phyloP scores from a whole-genome alignment of 2,113 vertebrate genomes.

The Lamprologus lemairii region DNA sequence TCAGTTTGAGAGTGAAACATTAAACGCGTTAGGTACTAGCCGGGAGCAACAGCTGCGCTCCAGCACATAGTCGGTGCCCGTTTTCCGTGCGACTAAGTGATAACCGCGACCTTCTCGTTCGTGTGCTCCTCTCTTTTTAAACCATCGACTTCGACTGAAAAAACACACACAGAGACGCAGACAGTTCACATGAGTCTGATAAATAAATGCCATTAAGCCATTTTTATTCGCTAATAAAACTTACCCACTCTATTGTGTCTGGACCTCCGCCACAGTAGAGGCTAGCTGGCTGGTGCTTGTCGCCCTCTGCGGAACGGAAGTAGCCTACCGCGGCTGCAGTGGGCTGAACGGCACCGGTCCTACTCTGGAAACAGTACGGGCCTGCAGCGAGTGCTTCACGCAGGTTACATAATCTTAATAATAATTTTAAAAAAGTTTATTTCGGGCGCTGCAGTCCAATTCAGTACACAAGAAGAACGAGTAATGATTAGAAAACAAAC shows the following conservation, averaged over 20 bases:
- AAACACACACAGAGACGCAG: not conserved
- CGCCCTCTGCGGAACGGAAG: conserved; percentile 84
- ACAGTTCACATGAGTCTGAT: not conserved
- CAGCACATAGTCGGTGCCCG: conserved; percentile 48
- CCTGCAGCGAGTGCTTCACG: not conserved
- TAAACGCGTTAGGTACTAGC: not conserved
- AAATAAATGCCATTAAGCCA: not conserved
- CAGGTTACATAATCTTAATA: not conserved
- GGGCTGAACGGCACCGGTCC: conserved; percentile 35
- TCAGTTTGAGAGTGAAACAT: not conserved
- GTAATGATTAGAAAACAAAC: not conserved
- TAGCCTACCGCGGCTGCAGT: conserved; percentile 75
- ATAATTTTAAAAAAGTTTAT: not conserved
- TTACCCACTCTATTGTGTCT: conserved; percentile 69
- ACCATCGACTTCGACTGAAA: not conserved
- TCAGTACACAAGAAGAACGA: not conserved
- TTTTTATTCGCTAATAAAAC: not conserved
- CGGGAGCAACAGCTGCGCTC: not conserved
- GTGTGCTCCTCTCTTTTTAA: not conserved
- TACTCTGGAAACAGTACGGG: not conserved
- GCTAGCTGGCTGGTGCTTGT: conserved; percentile 71
- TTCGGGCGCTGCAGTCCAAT: not conserved
- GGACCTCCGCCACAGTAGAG: conserved; percentile 62
- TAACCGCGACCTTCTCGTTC: conserved; percentile 18
- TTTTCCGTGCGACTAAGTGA: conserved; percentile 28